Evolutionary conservation across 2,113 vertebrate species (phyloP).

Genomic region (Pteronura brasiliensis): DNA sequence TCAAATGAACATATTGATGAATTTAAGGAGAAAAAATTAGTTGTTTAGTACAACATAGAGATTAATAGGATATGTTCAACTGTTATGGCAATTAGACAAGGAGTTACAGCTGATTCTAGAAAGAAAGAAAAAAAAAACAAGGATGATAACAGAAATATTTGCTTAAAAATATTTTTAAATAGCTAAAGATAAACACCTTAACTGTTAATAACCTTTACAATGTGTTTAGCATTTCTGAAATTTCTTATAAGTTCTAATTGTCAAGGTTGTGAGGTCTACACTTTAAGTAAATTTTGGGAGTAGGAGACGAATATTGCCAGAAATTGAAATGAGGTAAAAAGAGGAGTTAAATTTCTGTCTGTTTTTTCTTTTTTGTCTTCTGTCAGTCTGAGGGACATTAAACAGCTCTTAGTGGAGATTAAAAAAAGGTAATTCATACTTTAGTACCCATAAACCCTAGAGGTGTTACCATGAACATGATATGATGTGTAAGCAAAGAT

Average conservation of each 20-base stretch:
- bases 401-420: background rate
- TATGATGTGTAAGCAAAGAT: background rate
- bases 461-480: background rate
- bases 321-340: background rate
- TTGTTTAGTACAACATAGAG: background rate
- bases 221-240: background rate
- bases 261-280: background rate
- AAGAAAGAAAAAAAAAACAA: background rate
- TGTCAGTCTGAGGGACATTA: background rate
- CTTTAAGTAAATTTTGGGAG: background rate
- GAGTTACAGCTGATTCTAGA: background rate
- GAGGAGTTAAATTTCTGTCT: background rate
- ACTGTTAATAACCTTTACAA: background rate
- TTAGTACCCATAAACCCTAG: background rate
- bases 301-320: background rate
- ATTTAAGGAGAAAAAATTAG: background rate
- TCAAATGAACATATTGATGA: background rate
- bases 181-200: background rate
- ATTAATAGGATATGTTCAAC: background rate
- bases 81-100: background rate
- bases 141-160: background rate
- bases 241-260: background rate
- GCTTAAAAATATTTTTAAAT: slow-evolving; percentile 8
- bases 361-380: background rate
- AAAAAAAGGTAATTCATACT: background rate